phyloP scores from a whole-genome alignment of 1,140 invertebrate genomes.

The Cheumatopsyche charites region DNA sequence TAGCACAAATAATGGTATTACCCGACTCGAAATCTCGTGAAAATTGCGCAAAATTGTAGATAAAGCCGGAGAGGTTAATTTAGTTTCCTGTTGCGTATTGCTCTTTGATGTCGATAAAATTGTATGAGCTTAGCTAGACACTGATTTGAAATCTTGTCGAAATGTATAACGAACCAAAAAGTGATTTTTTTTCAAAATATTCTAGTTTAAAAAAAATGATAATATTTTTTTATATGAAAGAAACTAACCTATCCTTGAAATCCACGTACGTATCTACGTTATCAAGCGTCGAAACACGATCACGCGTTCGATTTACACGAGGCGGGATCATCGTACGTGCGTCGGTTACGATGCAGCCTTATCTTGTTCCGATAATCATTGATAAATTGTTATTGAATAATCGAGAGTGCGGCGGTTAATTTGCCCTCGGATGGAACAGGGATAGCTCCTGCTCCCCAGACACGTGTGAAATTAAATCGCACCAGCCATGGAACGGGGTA shows the following conservation, averaged over 20 bases:
- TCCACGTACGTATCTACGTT: background rate
- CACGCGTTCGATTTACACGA: background rate
- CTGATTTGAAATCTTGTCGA: no score
- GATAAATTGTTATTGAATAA: slow-evolving; percentile 46
- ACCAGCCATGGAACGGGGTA: background rate
- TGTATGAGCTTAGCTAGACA: no score
- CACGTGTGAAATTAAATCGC: slow-evolving; percentile 36
- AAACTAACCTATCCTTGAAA: no score
- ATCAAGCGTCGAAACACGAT: background rate
- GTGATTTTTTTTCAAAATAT: no score
- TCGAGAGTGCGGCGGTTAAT: slow-evolving; percentile 40
- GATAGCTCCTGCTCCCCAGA: slow-evolving; percentile 27
- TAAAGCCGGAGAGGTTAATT: background rate
- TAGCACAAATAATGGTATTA: slow-evolving; percentile 23
- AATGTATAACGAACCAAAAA: no score
- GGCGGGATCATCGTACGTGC: background rate
- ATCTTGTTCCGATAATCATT: slow-evolving; percentile 45
- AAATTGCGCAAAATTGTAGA: slow-evolving; percentile 29
- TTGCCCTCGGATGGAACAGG: slow-evolving; percentile 3
- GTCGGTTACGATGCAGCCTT: slow-evolving; percentile 4
- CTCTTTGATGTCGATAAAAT: no score
- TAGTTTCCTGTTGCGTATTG: no score
- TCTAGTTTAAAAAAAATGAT: no score
- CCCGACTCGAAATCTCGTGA: slow-evolving; percentile 21
- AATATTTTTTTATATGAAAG: no score